Percentiles rank a stretch among this genome's conserved stretches.
Evolutionary conservation across 2,113 vertebrate genomes (phyloP).

Genomic region (Nasalis larvatus): DNA sequence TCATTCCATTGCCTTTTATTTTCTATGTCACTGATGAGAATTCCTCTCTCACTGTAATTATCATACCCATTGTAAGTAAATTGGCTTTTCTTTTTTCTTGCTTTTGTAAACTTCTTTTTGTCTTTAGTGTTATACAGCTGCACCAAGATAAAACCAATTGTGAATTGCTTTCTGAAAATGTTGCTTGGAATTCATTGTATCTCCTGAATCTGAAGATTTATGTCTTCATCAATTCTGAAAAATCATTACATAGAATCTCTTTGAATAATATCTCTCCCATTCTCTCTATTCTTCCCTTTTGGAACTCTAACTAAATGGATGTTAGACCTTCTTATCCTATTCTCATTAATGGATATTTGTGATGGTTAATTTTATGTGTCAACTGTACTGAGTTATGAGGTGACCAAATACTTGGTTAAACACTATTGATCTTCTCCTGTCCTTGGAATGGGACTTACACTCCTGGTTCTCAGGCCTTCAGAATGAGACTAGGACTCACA

Average conservation of each 20-base stretch:
- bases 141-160: background rate
- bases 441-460: background rate
- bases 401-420: background rate
- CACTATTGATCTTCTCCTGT: background rate
- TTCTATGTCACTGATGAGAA: background rate
- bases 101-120: slow-evolving; percentile 1
- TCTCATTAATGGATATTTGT: background rate
- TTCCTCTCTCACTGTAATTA: background rate
- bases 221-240: background rate
- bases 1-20: background rate
- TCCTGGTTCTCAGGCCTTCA: background rate
- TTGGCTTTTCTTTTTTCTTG: background rate
- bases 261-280: background rate
- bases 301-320: background rate
- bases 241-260: background rate
- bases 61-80: background rate
- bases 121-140: background rate
- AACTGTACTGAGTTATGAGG: background rate
- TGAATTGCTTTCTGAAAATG: background rate
- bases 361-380: background rate
- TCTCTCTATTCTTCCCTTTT: background rate
- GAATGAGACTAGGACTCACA: background rate
- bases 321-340: background rate
- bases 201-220: background rate
- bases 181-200: background rate